Conservation (phyloP, 2,888 invertebrate genomes). For the Thelaira solivaga region DNA sequence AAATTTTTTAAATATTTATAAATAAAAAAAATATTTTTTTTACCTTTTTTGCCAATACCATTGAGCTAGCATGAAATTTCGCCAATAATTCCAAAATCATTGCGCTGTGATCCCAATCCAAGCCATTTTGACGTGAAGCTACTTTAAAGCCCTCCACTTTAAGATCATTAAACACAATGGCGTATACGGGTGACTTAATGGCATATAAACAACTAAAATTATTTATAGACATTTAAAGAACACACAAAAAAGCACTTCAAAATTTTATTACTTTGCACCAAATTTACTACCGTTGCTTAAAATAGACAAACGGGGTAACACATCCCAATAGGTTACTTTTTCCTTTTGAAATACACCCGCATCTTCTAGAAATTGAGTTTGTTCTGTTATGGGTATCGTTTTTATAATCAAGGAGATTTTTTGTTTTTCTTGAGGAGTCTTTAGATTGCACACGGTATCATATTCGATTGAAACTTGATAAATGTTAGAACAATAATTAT, state of each 20-base stretch:
- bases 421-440: constrained; percentile 59
- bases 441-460: background rate
- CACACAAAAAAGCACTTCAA: background rate
- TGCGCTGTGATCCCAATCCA: constrained; percentile 78
- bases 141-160: constrained; percentile 78
- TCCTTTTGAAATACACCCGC: constrained; percentile 77
- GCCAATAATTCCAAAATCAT: constrained; percentile 78
- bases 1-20: background rate
- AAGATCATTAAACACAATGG: constrained; percentile 75
- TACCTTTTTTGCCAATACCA: constrained; percentile 78
- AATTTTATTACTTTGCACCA: constrained; percentile 69
- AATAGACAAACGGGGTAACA: constrained; percentile 76
- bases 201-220: constrained; percentile 69
- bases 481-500: constrained; percentile 74
- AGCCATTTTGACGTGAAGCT: constrained; percentile 78
- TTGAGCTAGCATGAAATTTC: constrained; percentile 79
- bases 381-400: constrained; percentile 70
- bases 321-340: constrained; percentile 73
- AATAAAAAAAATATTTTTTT: background rate
- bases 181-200: constrained; percentile 69
- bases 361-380: constrained; percentile 73
- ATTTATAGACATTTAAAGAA: constrained; percentile 2
- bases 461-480: constrained; percentile 66
- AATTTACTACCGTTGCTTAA: constrained; percentile 70
- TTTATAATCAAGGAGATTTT: constrained; percentile 71